A percentile compares a stretch with the other conserved stretches of the same genome.
phyloP scores from a whole-genome alignment of 2,888 invertebrate genomes.

The Athalia rosae region DNA sequence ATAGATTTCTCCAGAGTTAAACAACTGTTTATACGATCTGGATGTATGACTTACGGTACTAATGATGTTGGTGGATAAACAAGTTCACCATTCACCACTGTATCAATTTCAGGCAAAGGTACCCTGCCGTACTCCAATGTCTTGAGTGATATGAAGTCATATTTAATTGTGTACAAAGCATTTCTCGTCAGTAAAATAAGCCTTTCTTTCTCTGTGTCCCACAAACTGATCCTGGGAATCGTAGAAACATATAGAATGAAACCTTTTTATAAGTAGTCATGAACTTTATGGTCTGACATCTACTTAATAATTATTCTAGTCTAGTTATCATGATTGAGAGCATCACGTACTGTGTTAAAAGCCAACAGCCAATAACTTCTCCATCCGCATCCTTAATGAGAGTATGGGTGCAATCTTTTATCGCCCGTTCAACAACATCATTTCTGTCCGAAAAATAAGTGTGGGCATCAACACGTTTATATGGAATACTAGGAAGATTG shows the following conservation, averaged over 20 bases:
- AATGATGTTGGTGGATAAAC: slow-evolving; percentile 88
- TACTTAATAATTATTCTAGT: no score
- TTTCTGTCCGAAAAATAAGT: slow-evolving; percentile 85
- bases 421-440: slow-evolving; percentile 83
- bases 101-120: slow-evolving; percentile 81
- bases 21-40: no score
- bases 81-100: slow-evolving; percentile 84
- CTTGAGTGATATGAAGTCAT: slow-evolving; percentile 89
- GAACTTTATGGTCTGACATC: no score
- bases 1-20: not conserved
- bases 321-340: not conserved
- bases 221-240: slow-evolving; percentile 85
- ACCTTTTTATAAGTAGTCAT: not conserved
- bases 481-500: slow-evolving; percentile 58
- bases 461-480: slow-evolving; percentile 74
- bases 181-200: slow-evolving; percentile 85
- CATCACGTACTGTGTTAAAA: slow-evolving; percentile 85
- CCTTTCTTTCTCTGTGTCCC: slow-evolving; percentile 91
- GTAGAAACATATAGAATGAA: slow-evolving; percentile 11
- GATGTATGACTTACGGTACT: slow-evolving; percentile 90
- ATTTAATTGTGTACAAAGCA: slow-evolving; percentile 84
- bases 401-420: slow-evolving; percentile 81
- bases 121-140: slow-evolving; percentile 83
- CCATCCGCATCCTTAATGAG: slow-evolving; percentile 82
- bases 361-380: slow-evolving; percentile 83